Evolutionary conservation across 2,797 vertebrate genomes (phyloP).

Genomic region (Craterocephalus amniculus): DNA sequence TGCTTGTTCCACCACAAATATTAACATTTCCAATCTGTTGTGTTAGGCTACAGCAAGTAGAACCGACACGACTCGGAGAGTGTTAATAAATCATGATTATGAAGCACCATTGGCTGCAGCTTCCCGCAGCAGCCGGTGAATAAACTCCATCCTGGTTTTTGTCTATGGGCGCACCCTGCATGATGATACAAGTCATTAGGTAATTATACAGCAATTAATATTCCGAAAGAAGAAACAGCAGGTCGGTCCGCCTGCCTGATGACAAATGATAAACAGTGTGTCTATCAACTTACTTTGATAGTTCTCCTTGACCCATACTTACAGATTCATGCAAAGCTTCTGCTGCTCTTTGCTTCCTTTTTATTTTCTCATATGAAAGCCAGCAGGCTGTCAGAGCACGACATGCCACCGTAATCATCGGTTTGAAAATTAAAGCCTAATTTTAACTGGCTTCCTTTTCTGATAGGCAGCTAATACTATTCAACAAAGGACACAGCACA

Average conservation of each 20-base stretch:
- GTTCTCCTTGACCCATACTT: conserved; percentile 71
- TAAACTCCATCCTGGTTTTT: conserved; percentile 62
- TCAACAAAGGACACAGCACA: conserved; percentile 53
- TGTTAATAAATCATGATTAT: conserved; percentile 86
- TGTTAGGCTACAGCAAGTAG: conserved; percentile 73
- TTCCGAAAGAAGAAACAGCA: conserved; percentile 72
- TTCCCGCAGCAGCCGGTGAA: conserved; percentile 63
- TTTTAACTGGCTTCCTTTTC: conserved; percentile 43
- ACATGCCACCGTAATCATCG: conserved; percentile 26
- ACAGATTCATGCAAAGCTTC: conserved; percentile 48
- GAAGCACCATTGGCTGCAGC: conserved; percentile 71
- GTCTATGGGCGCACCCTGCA: conserved; percentile 69
- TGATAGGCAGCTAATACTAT: conserved; percentile 42
- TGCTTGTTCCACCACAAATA: conserved; percentile 73
- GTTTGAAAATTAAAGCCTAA: conserved; percentile 45
- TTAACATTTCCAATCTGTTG: conserved; percentile 83
- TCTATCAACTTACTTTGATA: conserved; percentile 63
- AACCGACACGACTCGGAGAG: conserved; percentile 72
- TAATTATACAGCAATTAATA: conserved; percentile 79
- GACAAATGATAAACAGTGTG: conserved; percentile 65
- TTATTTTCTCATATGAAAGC: conserved; percentile 30
- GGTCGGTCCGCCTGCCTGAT: conserved; percentile 60
- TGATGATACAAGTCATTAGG: conserved; percentile 69
- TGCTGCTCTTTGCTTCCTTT: conserved; percentile 27
- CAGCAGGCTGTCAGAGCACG: conserved; percentile 38